These are phyloP conservation scores for Sterrhoptilus dennistouni DNA, from an alignment of 2,113 vertebrate genomes.

Conservation along the genomic window DNA sequence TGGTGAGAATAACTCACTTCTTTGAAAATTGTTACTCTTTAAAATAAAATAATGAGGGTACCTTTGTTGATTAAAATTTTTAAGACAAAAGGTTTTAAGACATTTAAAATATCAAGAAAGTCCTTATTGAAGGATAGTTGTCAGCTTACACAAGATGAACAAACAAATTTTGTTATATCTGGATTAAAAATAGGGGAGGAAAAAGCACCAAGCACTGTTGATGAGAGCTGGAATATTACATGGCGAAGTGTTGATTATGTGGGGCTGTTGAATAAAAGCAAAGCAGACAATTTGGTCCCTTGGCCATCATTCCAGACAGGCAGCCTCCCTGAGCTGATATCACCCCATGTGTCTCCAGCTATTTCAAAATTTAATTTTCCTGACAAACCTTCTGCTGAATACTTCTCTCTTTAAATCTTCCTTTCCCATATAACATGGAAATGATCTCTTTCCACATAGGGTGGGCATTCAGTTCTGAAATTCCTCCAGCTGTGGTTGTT, in stretches of 20 bases:
- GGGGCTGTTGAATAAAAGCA: neutral
- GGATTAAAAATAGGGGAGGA: neutral
- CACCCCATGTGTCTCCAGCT: neutral
- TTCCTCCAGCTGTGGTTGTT: neutral
- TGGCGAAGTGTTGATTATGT: neutral
- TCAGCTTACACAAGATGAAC: neutral
- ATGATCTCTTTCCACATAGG: fast-evolving
- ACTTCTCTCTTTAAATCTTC: neutral
- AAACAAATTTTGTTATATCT: neutral
- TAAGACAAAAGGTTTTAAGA: neutral
- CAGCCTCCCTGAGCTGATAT: neutral
- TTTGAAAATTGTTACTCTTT: neutral
- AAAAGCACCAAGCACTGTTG: neutral
- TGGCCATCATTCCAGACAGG: neutral
- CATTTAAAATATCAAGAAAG: neutral
- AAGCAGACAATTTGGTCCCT: neutral
- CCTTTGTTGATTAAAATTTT: neutral
- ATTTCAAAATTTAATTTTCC: neutral
- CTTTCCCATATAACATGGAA: neutral
- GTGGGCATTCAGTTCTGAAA: neutral
- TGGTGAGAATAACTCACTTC: neutral
- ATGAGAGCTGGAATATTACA: neutral
- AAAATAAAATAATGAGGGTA: neutral
- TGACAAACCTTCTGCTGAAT: neutral
- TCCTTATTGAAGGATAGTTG: neutral